A percentile compares a stretch with the other conserved stretches of the same genome.
These are phyloP conservation scores for Lepisosteus osseus DNA, from an alignment of 2,113 vertebrate genomes.

Conservation along the genomic window DNA sequence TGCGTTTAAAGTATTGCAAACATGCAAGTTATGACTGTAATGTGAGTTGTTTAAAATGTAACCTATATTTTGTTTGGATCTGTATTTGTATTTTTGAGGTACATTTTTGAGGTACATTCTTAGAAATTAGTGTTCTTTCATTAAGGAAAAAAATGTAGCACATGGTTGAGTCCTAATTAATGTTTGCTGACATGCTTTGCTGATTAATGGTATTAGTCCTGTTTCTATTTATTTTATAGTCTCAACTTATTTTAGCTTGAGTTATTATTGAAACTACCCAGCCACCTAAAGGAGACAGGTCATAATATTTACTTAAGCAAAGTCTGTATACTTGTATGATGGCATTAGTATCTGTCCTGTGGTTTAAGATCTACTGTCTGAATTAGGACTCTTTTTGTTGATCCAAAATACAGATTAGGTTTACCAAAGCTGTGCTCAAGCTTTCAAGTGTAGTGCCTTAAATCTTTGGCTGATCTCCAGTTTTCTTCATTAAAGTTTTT, in stretches of 20 bases:
- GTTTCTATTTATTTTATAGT: neutral
- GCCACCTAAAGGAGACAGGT: constrained; percentile 14
- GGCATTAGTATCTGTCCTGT: constrained; percentile 49
- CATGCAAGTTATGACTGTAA: too few species aligned
- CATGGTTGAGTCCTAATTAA: too few species aligned
- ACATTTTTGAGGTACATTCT: too few species aligned
- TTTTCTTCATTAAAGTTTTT: constrained; percentile 64
- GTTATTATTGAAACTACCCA: neutral
- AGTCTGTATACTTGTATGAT: constrained; percentile 29
- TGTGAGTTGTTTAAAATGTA: too few species aligned
- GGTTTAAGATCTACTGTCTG: constrained; percentile 58
- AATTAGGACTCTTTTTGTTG: constrained; percentile 60
- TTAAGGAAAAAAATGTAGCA: too few species aligned
- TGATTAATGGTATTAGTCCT: neutral
- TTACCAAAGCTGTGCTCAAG: constrained; percentile 37
- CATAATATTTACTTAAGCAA: constrained; percentile 17
- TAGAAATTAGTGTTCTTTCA: too few species aligned
- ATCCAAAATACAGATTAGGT: constrained; percentile 63
- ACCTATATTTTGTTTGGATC: too few species aligned
- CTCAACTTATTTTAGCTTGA: neutral
- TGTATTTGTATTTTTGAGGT: too few species aligned
- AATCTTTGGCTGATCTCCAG: constrained; percentile 57
- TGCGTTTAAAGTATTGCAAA: too few species aligned
- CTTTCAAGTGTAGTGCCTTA: constrained; percentile 60
- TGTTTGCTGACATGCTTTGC: too few species aligned